A percentile compares a stretch with the other conserved stretches of the same genome.
Conservation (phyloP, 2,888 invertebrate species). For the Microplitis manilae region DNA sequence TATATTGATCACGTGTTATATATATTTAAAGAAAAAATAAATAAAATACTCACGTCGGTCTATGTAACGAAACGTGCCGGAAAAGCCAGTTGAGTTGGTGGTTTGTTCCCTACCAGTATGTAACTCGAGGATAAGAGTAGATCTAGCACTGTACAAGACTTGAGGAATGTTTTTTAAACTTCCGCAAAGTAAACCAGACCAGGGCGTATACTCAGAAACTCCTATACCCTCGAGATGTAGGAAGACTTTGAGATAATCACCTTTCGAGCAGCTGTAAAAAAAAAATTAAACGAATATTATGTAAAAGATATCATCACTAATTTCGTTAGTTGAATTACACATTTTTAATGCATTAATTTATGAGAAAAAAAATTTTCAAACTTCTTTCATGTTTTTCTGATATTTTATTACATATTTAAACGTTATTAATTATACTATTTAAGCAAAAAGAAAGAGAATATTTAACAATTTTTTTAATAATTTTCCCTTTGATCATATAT, state of each 20-base stretch:
- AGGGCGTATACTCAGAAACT: slow-evolving; percentile 84
- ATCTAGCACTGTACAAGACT: slow-evolving; percentile 83
- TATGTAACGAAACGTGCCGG: slow-evolving; percentile 84
- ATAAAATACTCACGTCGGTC: slow-evolving; percentile 80
- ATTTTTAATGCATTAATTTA: too few relatives aligned
- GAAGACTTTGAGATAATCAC: slow-evolving; percentile 86
- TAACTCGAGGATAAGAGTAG: slow-evolving; percentile 83
- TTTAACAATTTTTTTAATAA: too few relatives aligned
- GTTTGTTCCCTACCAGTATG: slow-evolving; percentile 74
- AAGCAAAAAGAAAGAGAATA: too few relatives aligned
- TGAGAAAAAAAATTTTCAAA: too few relatives aligned
- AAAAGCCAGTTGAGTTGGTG: slow-evolving; percentile 79
- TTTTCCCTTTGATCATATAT: too few relatives aligned
- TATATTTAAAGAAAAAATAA: not conserved
- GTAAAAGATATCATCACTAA: too few relatives aligned
- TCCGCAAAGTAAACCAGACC: slow-evolving; percentile 84
- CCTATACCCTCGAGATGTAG: slow-evolving; percentile 80
- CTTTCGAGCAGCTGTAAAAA: slow-evolving; percentile 81
- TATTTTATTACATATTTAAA: too few relatives aligned
- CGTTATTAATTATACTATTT: too few relatives aligned
- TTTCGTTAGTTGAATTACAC: too few relatives aligned
- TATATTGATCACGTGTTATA: not conserved
- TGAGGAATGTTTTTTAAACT: slow-evolving; percentile 79
- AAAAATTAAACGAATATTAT: slow-evolving; percentile 26
- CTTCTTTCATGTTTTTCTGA: too few relatives aligned